phyloP scores from a whole-genome alignment of 37 sponge, comb jelly and placozoan species.

The Spongilla lacustris region DNA sequence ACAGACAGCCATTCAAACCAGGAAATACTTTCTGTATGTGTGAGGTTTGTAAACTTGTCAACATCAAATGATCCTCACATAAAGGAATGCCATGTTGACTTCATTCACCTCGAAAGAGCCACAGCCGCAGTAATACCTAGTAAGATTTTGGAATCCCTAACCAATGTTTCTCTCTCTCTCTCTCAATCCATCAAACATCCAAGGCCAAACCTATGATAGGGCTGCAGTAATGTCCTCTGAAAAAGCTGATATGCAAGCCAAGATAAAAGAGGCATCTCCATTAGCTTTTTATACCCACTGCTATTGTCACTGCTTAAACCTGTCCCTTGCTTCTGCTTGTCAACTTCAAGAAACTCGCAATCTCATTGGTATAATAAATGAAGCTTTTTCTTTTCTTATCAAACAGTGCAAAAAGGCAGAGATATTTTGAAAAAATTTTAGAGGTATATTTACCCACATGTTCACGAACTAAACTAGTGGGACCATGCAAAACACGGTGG shows the following conservation, averaged over 20 bases:
- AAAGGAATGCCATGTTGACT: constrained; percentile 45
- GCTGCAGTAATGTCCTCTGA: constrained; percentile 41
- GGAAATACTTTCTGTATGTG: constrained; percentile 48
- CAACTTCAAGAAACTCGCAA: constrained; percentile 38
- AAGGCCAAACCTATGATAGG: constrained; percentile 19
- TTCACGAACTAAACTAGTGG: constrained; percentile 45
- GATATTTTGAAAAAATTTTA: constrained; percentile 42
- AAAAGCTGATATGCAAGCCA: constrained; percentile 17
- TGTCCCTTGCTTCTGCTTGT: constrained; percentile 46
- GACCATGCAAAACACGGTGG: constrained; percentile 61
- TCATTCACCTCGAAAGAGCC: constrained; percentile 61
- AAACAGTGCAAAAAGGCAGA: constrained; percentile 52
- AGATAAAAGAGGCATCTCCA: neutral
- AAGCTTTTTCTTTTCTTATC: constrained; percentile 31
- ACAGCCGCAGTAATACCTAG: constrained; percentile 25
- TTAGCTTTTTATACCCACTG: constrained; percentile 11
- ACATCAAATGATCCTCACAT: constrained; percentile 47
- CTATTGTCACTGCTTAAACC: constrained; percentile 55
- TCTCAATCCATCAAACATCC: too few species aligned
- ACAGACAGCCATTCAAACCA: constrained; percentile 36
- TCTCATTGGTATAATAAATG: constrained; percentile 42
- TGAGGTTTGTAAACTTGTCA: constrained; percentile 54
- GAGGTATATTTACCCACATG: constrained; percentile 9
- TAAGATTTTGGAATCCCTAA: constrained; percentile 9
- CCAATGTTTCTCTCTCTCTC: constrained; percentile 22